A percentile compares a stretch with the other conserved stretches of the same genome.
Evolutionary conservation across 2,888 invertebrate genomes (phyloP).

Genomic region (Galeruca laticollis): DNA sequence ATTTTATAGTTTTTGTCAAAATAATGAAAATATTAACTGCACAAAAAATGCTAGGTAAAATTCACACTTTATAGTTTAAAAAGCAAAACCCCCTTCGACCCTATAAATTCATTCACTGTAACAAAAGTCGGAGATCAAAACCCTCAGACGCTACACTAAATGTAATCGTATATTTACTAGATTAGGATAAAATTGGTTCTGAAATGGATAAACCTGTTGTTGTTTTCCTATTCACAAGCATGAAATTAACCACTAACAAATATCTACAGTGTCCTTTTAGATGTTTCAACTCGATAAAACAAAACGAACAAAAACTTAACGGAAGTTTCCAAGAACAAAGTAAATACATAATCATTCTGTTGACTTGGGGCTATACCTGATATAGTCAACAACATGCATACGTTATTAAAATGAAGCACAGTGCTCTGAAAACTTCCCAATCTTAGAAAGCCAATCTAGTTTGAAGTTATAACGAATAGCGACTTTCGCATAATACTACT

Average conservation of each 20-base stretch:
- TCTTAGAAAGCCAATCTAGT: background rate
- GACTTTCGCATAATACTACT: background rate
- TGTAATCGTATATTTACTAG: too few relatives aligned
- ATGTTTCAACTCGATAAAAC: background rate
- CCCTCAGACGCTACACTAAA: too few relatives aligned
- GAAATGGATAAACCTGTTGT: background rate
- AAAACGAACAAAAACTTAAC: background rate
- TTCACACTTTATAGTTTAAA: too few relatives aligned
- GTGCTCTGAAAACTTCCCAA: constrained; percentile 1
- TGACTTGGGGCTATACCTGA: constrained; percentile 4
- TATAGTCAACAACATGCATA: background rate
- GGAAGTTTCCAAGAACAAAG: constrained; percentile 1
- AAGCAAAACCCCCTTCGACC: too few relatives aligned
- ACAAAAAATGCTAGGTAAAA: too few relatives aligned
- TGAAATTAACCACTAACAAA: background rate
- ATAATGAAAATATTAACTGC: too few relatives aligned
- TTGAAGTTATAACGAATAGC: background rate
- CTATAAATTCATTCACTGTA: too few relatives aligned
- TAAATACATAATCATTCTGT: background rate
- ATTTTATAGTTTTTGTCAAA: too few relatives aligned
- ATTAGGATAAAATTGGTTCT: too few relatives aligned
- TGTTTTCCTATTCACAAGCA: background rate
- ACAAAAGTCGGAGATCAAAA: too few relatives aligned
- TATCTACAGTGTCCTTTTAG: background rate
- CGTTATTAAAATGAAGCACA: background rate